Evolutionary conservation across 2,113 vertebrate species (phyloP).

Genomic region (Vidua chalybeata): DNA sequence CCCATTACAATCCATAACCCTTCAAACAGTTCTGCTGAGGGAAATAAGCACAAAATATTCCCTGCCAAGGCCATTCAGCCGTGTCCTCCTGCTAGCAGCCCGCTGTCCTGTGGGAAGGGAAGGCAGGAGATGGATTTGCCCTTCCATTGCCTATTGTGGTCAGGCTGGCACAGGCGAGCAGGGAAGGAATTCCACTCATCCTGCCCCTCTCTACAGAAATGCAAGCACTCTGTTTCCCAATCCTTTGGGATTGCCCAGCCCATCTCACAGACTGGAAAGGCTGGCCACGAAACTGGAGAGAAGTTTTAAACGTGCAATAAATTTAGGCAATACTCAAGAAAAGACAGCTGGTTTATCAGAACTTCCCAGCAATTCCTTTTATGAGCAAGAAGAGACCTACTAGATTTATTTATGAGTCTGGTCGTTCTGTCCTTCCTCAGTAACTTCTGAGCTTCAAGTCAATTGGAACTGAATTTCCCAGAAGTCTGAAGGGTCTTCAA

Average conservation of each 20-base stretch:
- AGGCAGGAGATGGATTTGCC: not conserved
- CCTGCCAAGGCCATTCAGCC: slow-evolving; percentile 13
- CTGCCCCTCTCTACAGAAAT: not conserved
- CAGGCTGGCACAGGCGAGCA: not conserved
- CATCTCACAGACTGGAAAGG: not conserved
- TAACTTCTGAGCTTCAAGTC: not conserved
- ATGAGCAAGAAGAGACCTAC: not conserved
- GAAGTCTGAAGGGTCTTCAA: not conserved
- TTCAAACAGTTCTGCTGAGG: slow-evolving; percentile 4
- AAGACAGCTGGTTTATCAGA: not conserved
- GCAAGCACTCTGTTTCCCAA: not conserved
- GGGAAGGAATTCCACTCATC: not conserved
- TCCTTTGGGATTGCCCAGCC: not conserved
- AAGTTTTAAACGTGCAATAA: not conserved
- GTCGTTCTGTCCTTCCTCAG: not conserved
- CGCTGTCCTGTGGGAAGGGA: not conserved
- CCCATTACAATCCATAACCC: not conserved
- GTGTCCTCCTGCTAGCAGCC: not conserved
- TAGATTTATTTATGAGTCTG: not conserved
- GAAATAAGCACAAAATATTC: not conserved
- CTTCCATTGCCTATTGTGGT: not conserved
- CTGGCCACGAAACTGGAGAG: not conserved
- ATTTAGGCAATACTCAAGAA: not conserved
- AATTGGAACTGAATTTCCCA: not conserved
- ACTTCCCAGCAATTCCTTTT: not conserved